Base-by-base conservation (phyloP, 2,888 invertebrate species). In the Epinotia bilunana region DNA sequence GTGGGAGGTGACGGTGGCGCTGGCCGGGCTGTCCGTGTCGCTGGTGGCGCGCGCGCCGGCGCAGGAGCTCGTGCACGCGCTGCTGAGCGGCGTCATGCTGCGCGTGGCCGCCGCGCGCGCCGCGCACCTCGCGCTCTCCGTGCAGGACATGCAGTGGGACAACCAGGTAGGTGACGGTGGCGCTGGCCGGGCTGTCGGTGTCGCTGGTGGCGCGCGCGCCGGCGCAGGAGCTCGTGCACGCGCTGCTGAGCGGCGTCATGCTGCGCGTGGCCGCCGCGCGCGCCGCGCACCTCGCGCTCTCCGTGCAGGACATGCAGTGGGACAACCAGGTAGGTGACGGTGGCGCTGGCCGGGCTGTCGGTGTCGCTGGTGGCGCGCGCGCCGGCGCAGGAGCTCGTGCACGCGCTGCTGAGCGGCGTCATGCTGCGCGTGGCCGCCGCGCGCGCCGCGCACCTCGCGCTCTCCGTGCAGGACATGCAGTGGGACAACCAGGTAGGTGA, bases 41-140 rank as follows among this genome's bases (percentile, higher is more conserved):
- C 93, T 98, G 80, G 96, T 98, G 80, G 96, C 97, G 72, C 94
- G 96, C 72, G 94, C 95, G 78, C 96, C 97, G 5, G 95, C 96
- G 18, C 97, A 97, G 83, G 99, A 98, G 92, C 93, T 99, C 68
- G 90, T 98, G 78, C 98, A 97, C 89, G 95, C 97, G 61, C 95
- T 95, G 77, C 93, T 97, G 78, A 95, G 95, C 64, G 95, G 95
- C 69, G 69, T 69, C 46, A 46, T 12, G 69, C 46, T 69, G 81
- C 89, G 90, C 95, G n/a, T 95, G 67, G 85, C 95, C 33, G 88
- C 95, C 67, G 95, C 94, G 0, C 82, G 87, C 11, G 91, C 92
- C 23, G 95, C 95, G 78, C 94, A 95, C 5, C 85, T 96, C 28
- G 96, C 97, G 81, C 91, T 96, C 49, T 96, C 95, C 80, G 95